These are phyloP conservation scores for Hippoglossus stenolepis DNA, from an alignment of 2,113 vertebrate species.

Conservation along the genomic window DNA sequence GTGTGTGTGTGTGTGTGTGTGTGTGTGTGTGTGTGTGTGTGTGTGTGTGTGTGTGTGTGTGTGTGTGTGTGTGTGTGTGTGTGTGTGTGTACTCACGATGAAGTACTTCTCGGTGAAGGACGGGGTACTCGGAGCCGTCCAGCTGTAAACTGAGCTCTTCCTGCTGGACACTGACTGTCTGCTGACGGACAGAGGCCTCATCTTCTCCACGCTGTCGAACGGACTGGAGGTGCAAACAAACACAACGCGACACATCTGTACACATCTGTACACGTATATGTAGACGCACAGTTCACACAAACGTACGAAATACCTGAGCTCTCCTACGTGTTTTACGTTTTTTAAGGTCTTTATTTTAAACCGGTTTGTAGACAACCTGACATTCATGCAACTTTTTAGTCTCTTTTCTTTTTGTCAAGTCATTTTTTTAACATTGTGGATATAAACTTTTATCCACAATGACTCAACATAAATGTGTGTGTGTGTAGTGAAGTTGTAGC, in stretches of 20 bases:
- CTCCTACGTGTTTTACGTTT: too few species aligned
- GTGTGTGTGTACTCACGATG: constrained; percentile 81
- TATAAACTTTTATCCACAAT: too few species aligned
- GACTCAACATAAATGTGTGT: neutral
- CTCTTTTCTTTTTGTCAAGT: too few species aligned
- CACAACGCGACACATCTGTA: neutral
- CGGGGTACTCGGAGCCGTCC: constrained; percentile 91
- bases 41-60: too few species aligned
- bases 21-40: neutral
- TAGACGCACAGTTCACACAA: neutral
- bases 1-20: neutral
- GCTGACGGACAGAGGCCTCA: constrained; percentile 81
- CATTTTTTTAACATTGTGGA: too few species aligned
- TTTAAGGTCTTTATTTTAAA: too few species aligned
- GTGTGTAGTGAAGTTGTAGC: neutral
- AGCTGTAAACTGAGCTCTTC: constrained; percentile 90
- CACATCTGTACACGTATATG: neutral
- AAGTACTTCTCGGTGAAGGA: constrained; percentile 95
- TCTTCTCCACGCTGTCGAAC: constrained; percentile 85
- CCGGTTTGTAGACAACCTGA: too few species aligned
- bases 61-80: neutral
- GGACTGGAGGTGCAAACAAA: constrained; percentile 79
- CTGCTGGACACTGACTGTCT: constrained; percentile 88
- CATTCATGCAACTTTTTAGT: too few species aligned
- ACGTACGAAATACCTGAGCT: too few species aligned